These are phyloP conservation scores for Ceryle rudis DNA, from an alignment of 2,797 vertebrate species.

Conservation along the genomic window DNA sequence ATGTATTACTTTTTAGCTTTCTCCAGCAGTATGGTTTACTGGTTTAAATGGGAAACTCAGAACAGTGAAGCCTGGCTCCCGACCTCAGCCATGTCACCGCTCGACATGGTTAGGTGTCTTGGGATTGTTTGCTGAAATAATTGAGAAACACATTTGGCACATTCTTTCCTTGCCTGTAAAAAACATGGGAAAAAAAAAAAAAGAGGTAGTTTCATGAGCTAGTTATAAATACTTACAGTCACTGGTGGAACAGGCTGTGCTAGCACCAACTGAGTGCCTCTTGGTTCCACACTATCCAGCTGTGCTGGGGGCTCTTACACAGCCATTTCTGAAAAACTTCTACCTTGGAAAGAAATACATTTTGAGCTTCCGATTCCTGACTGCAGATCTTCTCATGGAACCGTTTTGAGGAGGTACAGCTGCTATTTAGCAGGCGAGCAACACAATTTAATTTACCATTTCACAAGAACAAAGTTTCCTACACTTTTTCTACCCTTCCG, in stretches of 20 bases:
- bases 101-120: neutral
- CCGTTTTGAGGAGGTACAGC: neutral
- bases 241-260: neutral
- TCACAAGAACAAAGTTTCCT: slow-evolving; percentile 27
- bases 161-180: neutral
- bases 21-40: neutral
- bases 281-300: neutral
- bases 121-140: neutral
- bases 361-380: neutral
- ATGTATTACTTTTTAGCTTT: neutral
- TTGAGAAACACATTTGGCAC: neutral
- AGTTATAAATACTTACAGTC: neutral
- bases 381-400: accelerated
- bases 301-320: neutral
- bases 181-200: neutral
- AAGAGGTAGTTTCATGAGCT: neutral
- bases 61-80: neutral
- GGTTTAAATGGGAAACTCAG: neutral
- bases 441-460: neutral
- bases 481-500: slow-evolving; percentile 4
- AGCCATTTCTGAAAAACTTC: neutral
- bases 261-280: neutral
- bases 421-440: neutral
- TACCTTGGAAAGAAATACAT: neutral
- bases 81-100: neutral